Evolutionary conservation across 2,113 vertebrate genomes (phyloP).

Genomic region (Motacilla alba): DNA sequence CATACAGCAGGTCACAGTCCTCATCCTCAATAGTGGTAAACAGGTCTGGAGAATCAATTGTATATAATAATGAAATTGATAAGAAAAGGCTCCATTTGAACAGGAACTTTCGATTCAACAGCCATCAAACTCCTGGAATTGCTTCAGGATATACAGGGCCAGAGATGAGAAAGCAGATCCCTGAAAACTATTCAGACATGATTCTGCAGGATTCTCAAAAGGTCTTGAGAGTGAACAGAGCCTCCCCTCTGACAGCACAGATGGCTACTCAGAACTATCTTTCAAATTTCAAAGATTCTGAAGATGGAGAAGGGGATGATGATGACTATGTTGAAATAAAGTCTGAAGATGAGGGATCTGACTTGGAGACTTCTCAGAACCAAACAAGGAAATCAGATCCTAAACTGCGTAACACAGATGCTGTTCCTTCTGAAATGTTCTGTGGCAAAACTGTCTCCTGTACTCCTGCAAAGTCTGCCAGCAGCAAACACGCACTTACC

Average conservation of each 20-base stretch:
- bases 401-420: background rate
- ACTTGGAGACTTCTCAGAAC: conserved; percentile 39
- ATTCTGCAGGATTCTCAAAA: conserved; percentile 94
- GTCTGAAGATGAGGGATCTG: conserved; percentile 88
- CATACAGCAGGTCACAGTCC: conserved; percentile 78
- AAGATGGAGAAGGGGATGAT: conserved; percentile 81
- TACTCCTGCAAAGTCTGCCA: conserved; percentile 68
- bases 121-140: conserved; percentile 14
- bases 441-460: conserved; percentile 34
- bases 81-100: conserved; percentile 56
- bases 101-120: conserved; percentile 36
- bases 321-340: conserved; percentile 98
- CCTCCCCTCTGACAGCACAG: conserved; percentile 79
- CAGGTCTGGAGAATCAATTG: conserved; percentile 66
- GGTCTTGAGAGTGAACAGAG: conserved; percentile 84
- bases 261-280: conserved; percentile 91
- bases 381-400: conserved; percentile 28
- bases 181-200: conserved; percentile 79
- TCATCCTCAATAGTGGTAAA: conserved; percentile 74
- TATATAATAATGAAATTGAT: conserved; percentile 61
- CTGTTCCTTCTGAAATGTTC: conserved; percentile 15
- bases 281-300: conserved; percentile 92
- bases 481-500: conserved; percentile 54
- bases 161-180: conserved; percentile 28
- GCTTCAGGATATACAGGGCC: background rate